Evolutionary conservation across 2,113 vertebrate species (phyloP), one percentile per base, ranked within the genome.

Genomic region (Meleagris gallopavo): DNA sequence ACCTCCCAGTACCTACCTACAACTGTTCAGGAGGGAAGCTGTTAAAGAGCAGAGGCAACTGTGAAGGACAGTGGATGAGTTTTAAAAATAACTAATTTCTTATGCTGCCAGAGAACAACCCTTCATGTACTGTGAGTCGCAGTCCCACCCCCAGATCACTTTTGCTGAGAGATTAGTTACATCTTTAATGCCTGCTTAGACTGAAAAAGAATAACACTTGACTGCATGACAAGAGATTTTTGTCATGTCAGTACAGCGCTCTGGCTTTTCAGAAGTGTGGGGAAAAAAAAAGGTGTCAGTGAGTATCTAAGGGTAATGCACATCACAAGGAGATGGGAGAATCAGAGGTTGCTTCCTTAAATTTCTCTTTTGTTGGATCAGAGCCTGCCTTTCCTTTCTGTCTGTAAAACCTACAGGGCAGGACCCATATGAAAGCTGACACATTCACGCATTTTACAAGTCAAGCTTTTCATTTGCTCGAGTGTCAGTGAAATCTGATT

Each of bases 111-210:
- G 60, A 85, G 86, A 88, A 84, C 64, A 92, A 29, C 36, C 34
- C 48, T 93, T 67, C 27, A 12, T 27, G 27, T 83, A 72, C 30
- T 57, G 30, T 32, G 62, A 89, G 79, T 71, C 0, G 4, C 62
- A 73, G 2, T 82, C 66, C 66, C 66, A 72, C 61, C 61, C 62
- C 76, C 76, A 78, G 79, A 93, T 88, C 32, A 32, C 61, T 95
- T 93, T 72, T 86, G 60, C 66, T 90, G 61, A 80, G 79, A 93
- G 80, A 94, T 91, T 79, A 94, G 48, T 90, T 94, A 75, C 24
- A 48, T 71, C 62, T 79, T 77, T 94, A 72, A 89, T 90, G 41
- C 83, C 72, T 90, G 72, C 65, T 75, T 93, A 93, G 73, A 46
- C 95, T 91, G 71, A 41, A 83, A 84, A 92, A 82, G 67, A 79